Base-by-base conservation (phyloP, 1,140 invertebrate genomes). In the Drosophila fuyamai region DNA sequence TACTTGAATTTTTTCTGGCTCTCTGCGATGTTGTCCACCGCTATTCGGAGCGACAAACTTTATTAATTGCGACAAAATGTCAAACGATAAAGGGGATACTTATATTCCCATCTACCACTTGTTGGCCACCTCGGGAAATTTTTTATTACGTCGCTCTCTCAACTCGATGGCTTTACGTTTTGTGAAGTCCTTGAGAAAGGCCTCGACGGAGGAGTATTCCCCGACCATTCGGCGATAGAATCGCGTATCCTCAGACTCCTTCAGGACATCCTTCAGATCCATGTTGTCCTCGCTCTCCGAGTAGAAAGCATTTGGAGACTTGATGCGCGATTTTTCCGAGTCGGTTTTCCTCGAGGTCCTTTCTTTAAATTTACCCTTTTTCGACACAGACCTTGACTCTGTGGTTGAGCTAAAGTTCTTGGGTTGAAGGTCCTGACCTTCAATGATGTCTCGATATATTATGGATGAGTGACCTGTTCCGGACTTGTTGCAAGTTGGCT, bases 61-160 rank as follows among this genome's bases (percentile, higher is more conserved):
- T 86, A 86, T 81, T 86, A 86, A 86, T 86, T 86, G 82, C 82
- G 82, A 85, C 78, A 81, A 18, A 16, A 4, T 44, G 41, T 16
- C 7, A 16, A 18, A 44, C 2, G 14, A 44, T 44, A 8, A 9
- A 1, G 9, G 14, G 43, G 14, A 14, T 7, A 44, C 43, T 16
- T 4, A 4, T 38, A 4, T 6, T 13, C 35, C 44, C 9, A 8
- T 50, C 32, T 13, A 29, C 18, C 18, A 23, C 44, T 47, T 47
- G 4, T 12, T 46, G 44, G 16, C 4, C 10, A 23, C 18, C 4
- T 2, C 9, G 18, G 18, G 44, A 47, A 47, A 23, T 23, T 1
- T 12, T 23, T 13, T 18, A 23, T 9, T 9, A 4, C 43, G 43
- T 18, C 43, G 14, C 43, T 46, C 16, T 18, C 16, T 10, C 6